Base-by-base conservation (phyloP, 2,888 invertebrate species). In the Chymomyza caudatula region DNA sequence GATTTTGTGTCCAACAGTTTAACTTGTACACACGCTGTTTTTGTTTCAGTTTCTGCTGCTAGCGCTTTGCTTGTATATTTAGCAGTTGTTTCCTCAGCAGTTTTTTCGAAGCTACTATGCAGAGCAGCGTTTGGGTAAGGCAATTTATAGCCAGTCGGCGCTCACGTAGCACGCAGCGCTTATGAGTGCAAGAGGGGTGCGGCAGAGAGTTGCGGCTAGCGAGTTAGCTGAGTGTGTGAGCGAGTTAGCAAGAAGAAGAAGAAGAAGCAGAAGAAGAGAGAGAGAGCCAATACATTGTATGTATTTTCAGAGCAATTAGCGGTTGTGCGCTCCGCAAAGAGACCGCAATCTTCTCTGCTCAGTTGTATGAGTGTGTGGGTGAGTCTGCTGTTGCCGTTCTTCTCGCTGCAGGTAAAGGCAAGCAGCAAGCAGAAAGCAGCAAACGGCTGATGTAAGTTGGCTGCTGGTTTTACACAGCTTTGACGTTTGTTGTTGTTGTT, bases 81-180 rank as follows among this genome's bases (percentile, higher is more conserved):
- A 44, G 54, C 15, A 51, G 19, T 63, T 29, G 25, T 17, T 43
- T 42, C 25, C 11, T 52, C 49, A 47, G 59, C 47, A 51, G 42
- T 60, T 59, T 15, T 83, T 84, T 81, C 81, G 85, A 81, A 81
- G 85, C 85, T 81, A 84, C 85, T 84, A 83, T 83, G 72, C 61
- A 58, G 64, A 47, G 66, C 59, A 65, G 37, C 54, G 62, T 60
- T 53, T 55, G 56, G 2, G 64, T 56, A 55, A 56, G 73, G 63
- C 69, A 88, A 77, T 88, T 79, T 88, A 88, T 88, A 88, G 78
- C 60, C 58, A 65, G 65, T 47, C 43, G 54, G 51, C 58, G 25
- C 1, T 11, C 54, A 55, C 64, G 63, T 71, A 47, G 43, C 25
- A 19, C 13, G 42, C 56, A 42, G 56, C 44, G 53, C n/a, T 2